Conservation (phyloP, 2,797 vertebrate genomes). For the Poliocrania exsul region DNA sequence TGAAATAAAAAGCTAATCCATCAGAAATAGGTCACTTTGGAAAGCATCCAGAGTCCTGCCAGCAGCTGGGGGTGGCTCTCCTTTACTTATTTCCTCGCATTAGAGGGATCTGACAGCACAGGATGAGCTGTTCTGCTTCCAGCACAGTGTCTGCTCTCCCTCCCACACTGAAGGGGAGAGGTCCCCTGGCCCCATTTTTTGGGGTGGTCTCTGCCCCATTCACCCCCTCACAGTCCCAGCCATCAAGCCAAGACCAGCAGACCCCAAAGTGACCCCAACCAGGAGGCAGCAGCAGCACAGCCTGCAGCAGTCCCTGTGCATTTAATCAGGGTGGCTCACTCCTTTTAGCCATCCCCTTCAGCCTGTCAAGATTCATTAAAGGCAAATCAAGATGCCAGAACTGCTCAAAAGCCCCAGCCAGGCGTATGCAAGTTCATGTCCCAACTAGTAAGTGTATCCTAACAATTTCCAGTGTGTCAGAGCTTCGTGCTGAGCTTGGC, state of each 20-base stretch:
- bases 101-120: not conserved
- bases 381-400: constrained; percentile 44
- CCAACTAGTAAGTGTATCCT: constrained; percentile 68
- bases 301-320: not conserved
- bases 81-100: not conserved
- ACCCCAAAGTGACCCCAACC: not conserved
- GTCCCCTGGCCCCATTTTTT: not conserved
- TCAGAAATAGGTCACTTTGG: constrained; percentile 3
- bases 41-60: not conserved
- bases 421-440: constrained; percentile 58
- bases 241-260: not conserved
- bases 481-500: constrained; percentile 57
- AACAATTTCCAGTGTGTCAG: constrained; percentile 70
- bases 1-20: constrained; percentile 1
- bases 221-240: not conserved
- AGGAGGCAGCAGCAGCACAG: not conserved
- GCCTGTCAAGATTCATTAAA: constrained; percentile 41
- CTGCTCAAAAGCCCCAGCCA: constrained; percentile 46
- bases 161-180: rapidly evolving
- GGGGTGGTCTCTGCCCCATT: not conserved
- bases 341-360: not conserved
- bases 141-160: not conserved
- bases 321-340: not conserved
- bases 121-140: not conserved
- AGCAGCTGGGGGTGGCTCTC: not conserved